Evolutionary conservation across 1,140 invertebrate genomes (phyloP).

Genomic region (Nylanderia fulva): DNA sequence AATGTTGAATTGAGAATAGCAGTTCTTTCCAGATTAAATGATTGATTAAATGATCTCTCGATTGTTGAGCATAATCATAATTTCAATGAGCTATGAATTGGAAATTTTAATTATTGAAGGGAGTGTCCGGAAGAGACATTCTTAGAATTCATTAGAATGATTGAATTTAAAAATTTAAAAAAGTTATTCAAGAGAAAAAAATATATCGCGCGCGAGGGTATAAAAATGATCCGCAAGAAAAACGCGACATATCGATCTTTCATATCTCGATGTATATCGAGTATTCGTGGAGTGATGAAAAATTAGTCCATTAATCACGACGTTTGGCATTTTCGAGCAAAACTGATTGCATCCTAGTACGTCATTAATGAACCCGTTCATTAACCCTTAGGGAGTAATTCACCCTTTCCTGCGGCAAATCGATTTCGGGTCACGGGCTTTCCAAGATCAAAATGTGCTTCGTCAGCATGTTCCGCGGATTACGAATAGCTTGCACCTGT

Average conservation of each 20-base stretch:
- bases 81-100: neutral
- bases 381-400: constrained; percentile 61
- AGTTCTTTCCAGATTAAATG: neutral
- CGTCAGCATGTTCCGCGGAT: constrained; percentile 48
- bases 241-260: constrained; percentile 34
- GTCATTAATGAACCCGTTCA: constrained; percentile 58
- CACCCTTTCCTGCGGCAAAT: constrained; percentile 40
- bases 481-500: constrained; percentile 44
- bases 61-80: constrained; percentile 6
- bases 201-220: neutral
- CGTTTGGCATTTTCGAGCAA: constrained; percentile 35
- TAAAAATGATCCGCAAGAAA: constrained; percentile 32
- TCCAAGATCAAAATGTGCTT: constrained; percentile 58
- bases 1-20: neutral
- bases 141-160: neutral
- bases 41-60: neutral
- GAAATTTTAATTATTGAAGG: constrained; percentile 13
- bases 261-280: constrained; percentile 30
- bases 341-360: constrained; percentile 37
- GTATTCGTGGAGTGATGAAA: constrained; percentile 8
- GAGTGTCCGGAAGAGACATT: neutral
- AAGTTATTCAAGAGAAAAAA: neutral
- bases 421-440: constrained; percentile 29
- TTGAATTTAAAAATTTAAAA: neutral
- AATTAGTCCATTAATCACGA: constrained; percentile 20